Evolutionary conservation across 2,113 vertebrate species (phyloP).

Genomic region (Planiliza haematocheilus): DNA sequence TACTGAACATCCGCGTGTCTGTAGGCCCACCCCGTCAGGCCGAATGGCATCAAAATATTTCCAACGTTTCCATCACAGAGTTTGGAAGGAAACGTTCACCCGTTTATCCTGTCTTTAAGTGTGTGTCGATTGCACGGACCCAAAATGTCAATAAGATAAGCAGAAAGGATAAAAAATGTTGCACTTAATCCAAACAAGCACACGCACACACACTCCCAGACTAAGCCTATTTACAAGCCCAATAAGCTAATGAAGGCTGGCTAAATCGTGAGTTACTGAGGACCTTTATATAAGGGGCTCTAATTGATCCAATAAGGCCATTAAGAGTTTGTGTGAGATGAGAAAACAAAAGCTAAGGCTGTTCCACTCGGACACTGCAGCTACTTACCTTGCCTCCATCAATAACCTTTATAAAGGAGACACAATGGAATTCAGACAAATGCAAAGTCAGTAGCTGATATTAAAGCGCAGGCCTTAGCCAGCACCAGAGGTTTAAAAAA

Average conservation of each 20-base stretch:
- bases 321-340: slow-evolving; percentile 65
- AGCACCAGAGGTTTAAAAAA: slow-evolving; percentile 52
- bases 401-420: slow-evolving; percentile 64
- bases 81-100: slow-evolving; percentile 1
- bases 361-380: slow-evolving; percentile 47
- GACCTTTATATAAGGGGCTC: slow-evolving; percentile 61
- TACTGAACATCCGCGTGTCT: background rate
- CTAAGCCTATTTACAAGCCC: slow-evolving; percentile 63
- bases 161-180: slow-evolving; percentile 15
- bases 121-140: slow-evolving; percentile 28
- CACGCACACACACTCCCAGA: slow-evolving; percentile 1
- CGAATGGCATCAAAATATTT: background rate
- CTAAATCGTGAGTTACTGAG: slow-evolving; percentile 73
- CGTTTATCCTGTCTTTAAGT: slow-evolving; percentile 15
- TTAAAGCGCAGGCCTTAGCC: slow-evolving; percentile 52
- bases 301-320: slow-evolving; percentile 78
- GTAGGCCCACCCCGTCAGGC: too few species aligned
- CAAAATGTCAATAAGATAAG: slow-evolving; percentile 44
- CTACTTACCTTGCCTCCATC: slow-evolving; percentile 64
- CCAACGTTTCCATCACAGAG: background rate
- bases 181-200: slow-evolving; percentile 26
- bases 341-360: slow-evolving; percentile 71
- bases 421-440: slow-evolving; percentile 65
- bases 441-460: slow-evolving; percentile 50
- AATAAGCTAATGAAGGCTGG: slow-evolving; percentile 70